Evolutionary conservation across 2,797 vertebrate species (phyloP).

Genomic region (Danio tinwini): DNA sequence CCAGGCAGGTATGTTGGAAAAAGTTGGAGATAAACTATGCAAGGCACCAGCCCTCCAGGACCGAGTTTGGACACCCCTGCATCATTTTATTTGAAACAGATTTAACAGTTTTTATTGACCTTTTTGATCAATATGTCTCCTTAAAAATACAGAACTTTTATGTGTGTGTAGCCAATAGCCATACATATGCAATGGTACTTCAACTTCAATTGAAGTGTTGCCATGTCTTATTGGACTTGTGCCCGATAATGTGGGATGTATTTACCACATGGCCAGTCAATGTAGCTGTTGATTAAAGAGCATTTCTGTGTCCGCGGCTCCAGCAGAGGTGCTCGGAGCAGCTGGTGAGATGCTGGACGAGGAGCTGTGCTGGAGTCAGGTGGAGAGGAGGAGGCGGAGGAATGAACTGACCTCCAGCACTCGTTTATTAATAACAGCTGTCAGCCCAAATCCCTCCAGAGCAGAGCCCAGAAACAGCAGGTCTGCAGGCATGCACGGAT

Average conservation of each 20-base stretch:
- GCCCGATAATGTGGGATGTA: neutral
- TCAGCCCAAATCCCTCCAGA: conserved; percentile 77
- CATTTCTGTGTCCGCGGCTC: conserved; percentile 31
- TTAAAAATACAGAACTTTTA: no score
- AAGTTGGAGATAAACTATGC: no score
- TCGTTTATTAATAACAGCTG: conserved; percentile 83
- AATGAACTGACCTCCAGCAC: conserved; percentile 77
- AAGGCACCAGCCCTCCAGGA: no score
- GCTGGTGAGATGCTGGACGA: conserved; percentile 30
- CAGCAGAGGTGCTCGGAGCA: conserved; percentile 41
- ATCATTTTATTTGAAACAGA: no score
- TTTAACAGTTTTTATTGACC: no score
- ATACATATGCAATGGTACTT: no score
- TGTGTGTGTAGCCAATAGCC: no score
- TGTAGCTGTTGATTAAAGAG: conserved; percentile 46
- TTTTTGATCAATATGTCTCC: no score
- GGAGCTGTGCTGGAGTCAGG: conserved; percentile 39
- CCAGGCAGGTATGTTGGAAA: no score
- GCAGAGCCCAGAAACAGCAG: conserved; percentile 63
- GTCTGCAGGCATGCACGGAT: conserved; percentile 22
- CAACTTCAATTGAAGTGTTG: neutral
- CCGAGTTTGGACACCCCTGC: no score
- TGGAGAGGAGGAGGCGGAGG: conserved; percentile 66
- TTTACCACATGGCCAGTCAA: conserved; percentile 21
- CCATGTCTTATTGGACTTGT: neutral